Conservation (phyloP, 2,113 vertebrate genomes). For the Ailurus styani region DNA sequence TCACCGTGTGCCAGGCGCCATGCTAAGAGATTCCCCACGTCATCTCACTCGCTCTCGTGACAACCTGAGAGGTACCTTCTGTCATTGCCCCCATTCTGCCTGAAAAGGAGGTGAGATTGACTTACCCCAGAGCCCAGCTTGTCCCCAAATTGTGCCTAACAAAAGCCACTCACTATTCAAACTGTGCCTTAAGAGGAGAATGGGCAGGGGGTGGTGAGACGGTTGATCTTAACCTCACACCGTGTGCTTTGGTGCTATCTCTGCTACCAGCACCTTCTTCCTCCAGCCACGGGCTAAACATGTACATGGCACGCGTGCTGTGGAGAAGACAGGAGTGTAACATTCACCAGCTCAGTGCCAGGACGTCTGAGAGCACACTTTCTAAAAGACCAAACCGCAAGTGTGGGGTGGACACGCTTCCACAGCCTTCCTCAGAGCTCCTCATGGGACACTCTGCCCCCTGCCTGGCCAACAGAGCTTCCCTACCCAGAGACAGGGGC, state of each 20-base stretch:
- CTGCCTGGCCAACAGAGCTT: not conserved
- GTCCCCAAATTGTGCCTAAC: not conserved
- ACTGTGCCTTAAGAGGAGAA: not conserved
- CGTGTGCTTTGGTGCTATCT: not conserved
- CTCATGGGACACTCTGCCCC: fast-evolving
- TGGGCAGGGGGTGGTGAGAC: not conserved
- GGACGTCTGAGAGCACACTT: not conserved
- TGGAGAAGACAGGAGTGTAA: not conserved
- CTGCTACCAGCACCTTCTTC: not conserved
- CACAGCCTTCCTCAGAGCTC: not conserved
- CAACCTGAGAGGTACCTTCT: not conserved
- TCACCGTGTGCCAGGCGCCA: not conserved
- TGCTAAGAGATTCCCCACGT: not conserved
- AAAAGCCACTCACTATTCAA: not conserved
- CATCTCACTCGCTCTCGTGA: not conserved
- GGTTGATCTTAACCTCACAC: not conserved
- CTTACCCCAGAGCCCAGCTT: not conserved
- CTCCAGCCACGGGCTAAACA: not conserved
- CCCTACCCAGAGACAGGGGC: not conserved
- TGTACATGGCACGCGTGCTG: fast-evolving
- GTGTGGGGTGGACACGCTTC: not conserved
- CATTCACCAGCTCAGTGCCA: no score
- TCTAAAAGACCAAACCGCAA: not conserved
- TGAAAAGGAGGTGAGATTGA: not conserved
- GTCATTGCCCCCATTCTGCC: not conserved